phyloP scores from a whole-genome alignment of 2,888 invertebrate species.

The Colletes collaris region DNA sequence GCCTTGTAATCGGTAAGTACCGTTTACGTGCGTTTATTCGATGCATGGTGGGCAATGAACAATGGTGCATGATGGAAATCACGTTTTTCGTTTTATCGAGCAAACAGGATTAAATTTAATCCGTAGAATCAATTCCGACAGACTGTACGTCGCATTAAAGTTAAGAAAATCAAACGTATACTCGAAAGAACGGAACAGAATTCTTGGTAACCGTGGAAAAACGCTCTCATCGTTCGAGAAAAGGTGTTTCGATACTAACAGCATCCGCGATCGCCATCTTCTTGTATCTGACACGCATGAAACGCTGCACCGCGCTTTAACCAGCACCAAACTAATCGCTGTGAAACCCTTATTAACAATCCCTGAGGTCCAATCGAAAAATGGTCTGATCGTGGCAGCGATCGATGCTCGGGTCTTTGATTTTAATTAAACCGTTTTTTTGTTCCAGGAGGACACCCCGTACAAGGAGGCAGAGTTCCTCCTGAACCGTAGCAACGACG shows the following conservation, averaged over 20 bases:
- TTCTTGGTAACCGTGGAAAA: too few relatives aligned
- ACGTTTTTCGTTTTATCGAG: too few relatives aligned
- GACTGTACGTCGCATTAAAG: too few relatives aligned
- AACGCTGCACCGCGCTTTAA: constrained; percentile 1
- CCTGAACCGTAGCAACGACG: constrained; percentile 53
- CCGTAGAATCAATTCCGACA: too few relatives aligned
- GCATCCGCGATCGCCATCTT: not conserved
- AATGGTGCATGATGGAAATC: constrained; percentile 16
- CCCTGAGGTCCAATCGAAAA: not conserved
- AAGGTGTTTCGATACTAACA: not conserved
- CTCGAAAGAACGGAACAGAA: too few relatives aligned
- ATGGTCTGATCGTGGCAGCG: not conserved
- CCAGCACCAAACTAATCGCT: not conserved
- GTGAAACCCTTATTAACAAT: constrained; percentile 25
- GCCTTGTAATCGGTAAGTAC: constrained; percentile 66
- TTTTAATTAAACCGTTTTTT: constrained; percentile 22
- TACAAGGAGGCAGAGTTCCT: constrained; percentile 56
- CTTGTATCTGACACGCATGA: too few relatives aligned
- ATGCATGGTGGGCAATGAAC: constrained; percentile 56
- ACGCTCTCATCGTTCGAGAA: too few relatives aligned
- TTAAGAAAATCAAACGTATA: too few relatives aligned
- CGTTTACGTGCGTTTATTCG: constrained; percentile 52
- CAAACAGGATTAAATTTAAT: not conserved
- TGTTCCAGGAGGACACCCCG: constrained; percentile 73
- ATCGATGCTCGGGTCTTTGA: not conserved